A percentile compares a stretch with the other conserved stretches of the same genome.
Conservation (phyloP, 2,113 vertebrate species). For the Penelope pileata region DNA sequence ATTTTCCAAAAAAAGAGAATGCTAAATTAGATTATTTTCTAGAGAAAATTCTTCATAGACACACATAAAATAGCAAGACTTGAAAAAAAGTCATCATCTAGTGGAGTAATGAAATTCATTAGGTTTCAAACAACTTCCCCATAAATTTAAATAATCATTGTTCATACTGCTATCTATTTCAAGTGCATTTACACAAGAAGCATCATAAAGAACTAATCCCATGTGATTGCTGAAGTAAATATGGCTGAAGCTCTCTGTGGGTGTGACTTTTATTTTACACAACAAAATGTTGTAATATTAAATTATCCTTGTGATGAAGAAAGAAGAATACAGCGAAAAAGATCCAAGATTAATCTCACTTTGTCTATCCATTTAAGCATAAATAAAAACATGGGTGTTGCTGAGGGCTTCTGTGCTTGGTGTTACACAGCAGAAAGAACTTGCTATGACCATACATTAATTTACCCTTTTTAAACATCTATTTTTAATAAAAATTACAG, state of each 20-base stretch:
- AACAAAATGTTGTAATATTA: not conserved
- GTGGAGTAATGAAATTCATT: not conserved
- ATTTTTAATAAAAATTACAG: slow-evolving; percentile 14
- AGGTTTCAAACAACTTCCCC: not conserved
- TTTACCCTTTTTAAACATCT: not conserved
- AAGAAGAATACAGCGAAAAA: not conserved
- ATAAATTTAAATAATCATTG: not conserved
- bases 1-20: not conserved
- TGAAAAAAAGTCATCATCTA: not conserved
- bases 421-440: not conserved
- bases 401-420: not conserved
- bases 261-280: not conserved
- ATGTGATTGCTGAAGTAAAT: not conserved
- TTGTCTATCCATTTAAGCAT: not conserved
- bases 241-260: not conserved
- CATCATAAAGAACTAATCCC: not conserved
- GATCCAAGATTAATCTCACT: not conserved
- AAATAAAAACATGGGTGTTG: not conserved
- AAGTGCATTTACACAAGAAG: not conserved
- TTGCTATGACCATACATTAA: not conserved
- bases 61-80: not conserved
- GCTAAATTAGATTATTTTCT: not conserved
- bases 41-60: not conserved
- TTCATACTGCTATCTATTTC: not conserved
- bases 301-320: not conserved